A percentile compares a stretch with the other conserved stretches of the same genome.
Conservation (phyloP, 2,888 invertebrate genomes). For the Piscicola geometra region DNA sequence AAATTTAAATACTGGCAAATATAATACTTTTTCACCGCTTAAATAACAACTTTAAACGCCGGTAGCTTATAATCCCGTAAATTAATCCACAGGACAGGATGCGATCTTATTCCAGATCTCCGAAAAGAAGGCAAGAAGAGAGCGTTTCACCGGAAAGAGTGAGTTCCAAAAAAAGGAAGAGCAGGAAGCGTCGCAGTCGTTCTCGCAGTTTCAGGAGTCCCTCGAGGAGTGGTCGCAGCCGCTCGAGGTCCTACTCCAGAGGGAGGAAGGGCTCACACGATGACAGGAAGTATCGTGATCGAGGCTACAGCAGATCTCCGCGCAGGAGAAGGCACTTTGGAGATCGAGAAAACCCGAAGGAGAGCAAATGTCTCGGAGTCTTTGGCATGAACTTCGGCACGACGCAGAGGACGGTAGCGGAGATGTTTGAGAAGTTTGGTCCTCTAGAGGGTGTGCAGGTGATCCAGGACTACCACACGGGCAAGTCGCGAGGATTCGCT, state of each 20-base stretch:
- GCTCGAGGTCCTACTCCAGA: slow-evolving; percentile 17
- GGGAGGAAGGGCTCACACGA: slow-evolving; percentile 20
- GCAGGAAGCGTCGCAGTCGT: too few relatives aligned
- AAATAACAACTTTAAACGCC: too few relatives aligned
- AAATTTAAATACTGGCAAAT: too few relatives aligned
- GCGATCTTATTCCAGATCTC: too few relatives aligned
- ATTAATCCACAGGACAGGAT: too few relatives aligned
- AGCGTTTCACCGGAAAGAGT: too few relatives aligned
- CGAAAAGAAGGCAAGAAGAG: too few relatives aligned
- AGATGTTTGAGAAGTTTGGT: slow-evolving; percentile 87
- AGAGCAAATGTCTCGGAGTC: slow-evolving; percentile 83
- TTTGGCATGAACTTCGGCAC: slow-evolving; percentile 91
- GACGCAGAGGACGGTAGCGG: slow-evolving; percentile 81
- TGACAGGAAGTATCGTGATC: slow-evolving; percentile 9
- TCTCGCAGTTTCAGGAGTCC: background rate
- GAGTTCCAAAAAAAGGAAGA: too few relatives aligned
- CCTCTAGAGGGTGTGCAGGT: slow-evolving; percentile 84
- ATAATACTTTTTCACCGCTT: too few relatives aligned
- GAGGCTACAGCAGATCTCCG: slow-evolving; percentile 61
- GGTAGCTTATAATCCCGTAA: too few relatives aligned
- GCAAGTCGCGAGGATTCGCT: slow-evolving; percentile 86
- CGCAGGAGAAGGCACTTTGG: slow-evolving; percentile 69
- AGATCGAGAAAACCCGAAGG: slow-evolving; percentile 77
- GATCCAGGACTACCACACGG: slow-evolving; percentile 83
- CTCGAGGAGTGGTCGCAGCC: background rate